A percentile compares a stretch with the other conserved stretches of the same genome.
Evolutionary conservation across 2,888 invertebrate species (phyloP).

Genomic region (Craniophora ligustri): DNA sequence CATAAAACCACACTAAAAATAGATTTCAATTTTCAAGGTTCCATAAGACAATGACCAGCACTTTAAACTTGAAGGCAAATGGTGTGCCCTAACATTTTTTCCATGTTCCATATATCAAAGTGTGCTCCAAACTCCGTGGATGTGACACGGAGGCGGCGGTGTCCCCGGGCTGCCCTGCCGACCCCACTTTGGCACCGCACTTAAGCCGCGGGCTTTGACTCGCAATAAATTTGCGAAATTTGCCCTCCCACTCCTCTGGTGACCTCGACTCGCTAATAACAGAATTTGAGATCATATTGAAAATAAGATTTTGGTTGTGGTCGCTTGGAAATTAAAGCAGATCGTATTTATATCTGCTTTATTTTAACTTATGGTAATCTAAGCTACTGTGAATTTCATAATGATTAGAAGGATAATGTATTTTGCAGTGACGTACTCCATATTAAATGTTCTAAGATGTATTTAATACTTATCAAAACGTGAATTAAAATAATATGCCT

Average conservation of each 20-base stretch:
- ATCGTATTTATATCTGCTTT: too few species aligned
- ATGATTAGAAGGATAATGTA: background rate
- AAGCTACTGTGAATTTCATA: background rate
- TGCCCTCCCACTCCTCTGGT: slow-evolving; percentile 2
- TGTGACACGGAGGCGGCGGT: slow-evolving; percentile 16
- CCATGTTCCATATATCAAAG: background rate
- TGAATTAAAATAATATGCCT: too few species aligned
- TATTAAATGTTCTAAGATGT: too few species aligned
- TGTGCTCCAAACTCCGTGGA: background rate
- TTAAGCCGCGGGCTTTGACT: slow-evolving; percentile 21
- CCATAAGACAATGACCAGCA: too few species aligned
- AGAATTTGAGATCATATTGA: slow-evolving; percentile 16
- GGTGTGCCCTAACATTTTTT: background rate
- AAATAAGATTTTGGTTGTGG: slow-evolving; percentile 3
- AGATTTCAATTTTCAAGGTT: too few species aligned
- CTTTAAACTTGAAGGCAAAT: too few species aligned
- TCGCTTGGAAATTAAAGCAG: background rate
- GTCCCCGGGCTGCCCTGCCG: slow-evolving; percentile 4
- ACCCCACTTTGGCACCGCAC: slow-evolving; percentile 44
- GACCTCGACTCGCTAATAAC: slow-evolving; percentile 13
- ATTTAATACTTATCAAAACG: too few species aligned
- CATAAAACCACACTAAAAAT: too few species aligned
- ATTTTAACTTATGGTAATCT: background rate
- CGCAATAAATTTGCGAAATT: slow-evolving; percentile 48
- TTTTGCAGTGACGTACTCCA: background rate